Percentiles rank a stretch among this genome's conserved stretches.
Conservation (phyloP, 2,797 vertebrate species). For the Danio choprae region DNA sequence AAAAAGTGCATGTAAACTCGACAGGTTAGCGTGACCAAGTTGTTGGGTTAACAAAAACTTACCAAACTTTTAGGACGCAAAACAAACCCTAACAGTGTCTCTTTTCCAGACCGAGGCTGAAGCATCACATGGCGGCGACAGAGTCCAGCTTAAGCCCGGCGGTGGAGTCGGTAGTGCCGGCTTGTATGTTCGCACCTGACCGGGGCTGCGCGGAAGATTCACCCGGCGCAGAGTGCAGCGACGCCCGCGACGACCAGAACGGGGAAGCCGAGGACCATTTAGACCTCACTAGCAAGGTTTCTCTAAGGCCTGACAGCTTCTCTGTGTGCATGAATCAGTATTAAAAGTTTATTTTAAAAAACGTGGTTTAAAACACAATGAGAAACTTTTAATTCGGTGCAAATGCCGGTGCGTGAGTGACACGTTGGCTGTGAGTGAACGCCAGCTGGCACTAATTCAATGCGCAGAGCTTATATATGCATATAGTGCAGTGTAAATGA, state of each 20-base stretch:
- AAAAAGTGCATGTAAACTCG: neutral
- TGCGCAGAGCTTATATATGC: neutral
- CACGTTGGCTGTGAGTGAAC: slow-evolving; percentile 65
- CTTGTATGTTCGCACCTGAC: slow-evolving; percentile 93
- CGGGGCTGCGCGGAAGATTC: slow-evolving; percentile 74
- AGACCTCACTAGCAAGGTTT: slow-evolving; percentile 92
- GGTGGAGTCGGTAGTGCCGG: slow-evolving; percentile 82
- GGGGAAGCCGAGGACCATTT: slow-evolving; percentile 84
- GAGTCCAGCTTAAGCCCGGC: slow-evolving; percentile 76
- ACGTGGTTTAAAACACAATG: neutral
- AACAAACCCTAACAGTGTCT: neutral
- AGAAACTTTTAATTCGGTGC: neutral
- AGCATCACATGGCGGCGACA: slow-evolving; percentile 75
- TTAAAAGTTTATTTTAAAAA: neutral
- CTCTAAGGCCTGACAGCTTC: slow-evolving; percentile 60
- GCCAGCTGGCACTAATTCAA: slow-evolving; percentile 57
- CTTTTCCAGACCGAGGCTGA: slow-evolving; percentile 73
- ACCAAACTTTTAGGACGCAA: neutral
- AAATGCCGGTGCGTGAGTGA: slow-evolving; percentile 60
- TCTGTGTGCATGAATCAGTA: neutral
- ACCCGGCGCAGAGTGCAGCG: slow-evolving; percentile 62
- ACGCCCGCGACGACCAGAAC: slow-evolving; percentile 73
- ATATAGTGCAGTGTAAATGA: too few relatives aligned
- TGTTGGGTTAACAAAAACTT: neutral
- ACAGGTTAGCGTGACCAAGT: neutral